Evolutionary conservation across 2,797 vertebrate species (phyloP).

Genomic region (Coluber constrictor): DNA sequence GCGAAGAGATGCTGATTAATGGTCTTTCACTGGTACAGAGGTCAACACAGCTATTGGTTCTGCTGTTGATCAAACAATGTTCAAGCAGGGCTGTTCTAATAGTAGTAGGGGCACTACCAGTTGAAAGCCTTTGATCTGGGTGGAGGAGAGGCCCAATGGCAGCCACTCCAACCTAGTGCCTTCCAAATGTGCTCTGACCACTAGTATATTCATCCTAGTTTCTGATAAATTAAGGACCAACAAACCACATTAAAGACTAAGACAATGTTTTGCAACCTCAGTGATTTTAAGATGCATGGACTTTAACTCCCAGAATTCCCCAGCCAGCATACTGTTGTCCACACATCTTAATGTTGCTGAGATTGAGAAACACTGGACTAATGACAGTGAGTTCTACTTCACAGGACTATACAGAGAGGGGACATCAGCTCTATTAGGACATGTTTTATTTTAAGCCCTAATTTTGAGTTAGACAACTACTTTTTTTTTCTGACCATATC

Average conservation of each 20-base stretch:
- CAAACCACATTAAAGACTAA: not conserved
- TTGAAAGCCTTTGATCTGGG: not conserved
- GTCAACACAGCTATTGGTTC: not conserved
- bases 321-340: too few relatives aligned
- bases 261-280: too few relatives aligned
- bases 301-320: too few relatives aligned
- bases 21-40: not conserved
- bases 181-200: too few relatives aligned
- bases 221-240: not conserved
- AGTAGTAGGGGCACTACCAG: too few relatives aligned
- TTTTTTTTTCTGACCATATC: not conserved
- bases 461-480: not conserved
- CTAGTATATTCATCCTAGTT: not conserved
- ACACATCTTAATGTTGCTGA: too few relatives aligned
- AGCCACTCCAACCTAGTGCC: too few relatives aligned
- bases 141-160: not conserved
- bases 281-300: too few relatives aligned
- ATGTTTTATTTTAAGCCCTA: not conserved
- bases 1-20: conserved; percentile 29
- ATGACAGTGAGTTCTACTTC: too few relatives aligned
- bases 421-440: not conserved
- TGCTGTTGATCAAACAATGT: not conserved
- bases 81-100: not conserved
- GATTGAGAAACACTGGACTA: too few relatives aligned
- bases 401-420: too few relatives aligned